Percentiles rank a stretch among this genome's conserved stretches.
Conservation (phyloP, 2,113 vertebrate species). For the Esox niger region DNA sequence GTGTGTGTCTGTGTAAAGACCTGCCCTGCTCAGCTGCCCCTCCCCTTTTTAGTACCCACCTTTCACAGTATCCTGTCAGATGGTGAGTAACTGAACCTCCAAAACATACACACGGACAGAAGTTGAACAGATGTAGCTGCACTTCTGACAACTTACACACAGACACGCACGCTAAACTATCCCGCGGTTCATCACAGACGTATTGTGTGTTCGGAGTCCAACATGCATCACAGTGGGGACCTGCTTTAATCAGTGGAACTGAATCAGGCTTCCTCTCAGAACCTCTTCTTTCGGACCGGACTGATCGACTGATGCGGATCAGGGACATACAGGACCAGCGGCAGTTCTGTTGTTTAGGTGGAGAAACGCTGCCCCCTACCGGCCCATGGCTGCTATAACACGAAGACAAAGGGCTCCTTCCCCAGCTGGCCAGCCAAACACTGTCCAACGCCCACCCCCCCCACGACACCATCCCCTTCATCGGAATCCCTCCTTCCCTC, state of each 20-base stretch:
- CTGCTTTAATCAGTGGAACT: neutral
- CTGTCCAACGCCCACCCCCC: neutral
- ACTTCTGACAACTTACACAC: too few relatives aligned
- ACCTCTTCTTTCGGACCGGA: neutral
- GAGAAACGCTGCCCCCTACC: constrained; percentile 60
- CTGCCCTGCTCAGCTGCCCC: neutral
- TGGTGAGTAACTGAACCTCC: constrained; percentile 32
- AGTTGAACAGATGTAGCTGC: too few relatives aligned
- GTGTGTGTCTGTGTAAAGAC: neutral
- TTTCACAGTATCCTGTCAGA: constrained; percentile 15
- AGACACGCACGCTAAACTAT: too few relatives aligned
- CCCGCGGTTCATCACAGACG: too few relatives aligned
- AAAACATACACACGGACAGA: constrained; percentile 4
- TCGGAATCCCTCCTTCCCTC: too few relatives aligned
- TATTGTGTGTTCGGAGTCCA: too few relatives aligned
- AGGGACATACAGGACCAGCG: neutral
- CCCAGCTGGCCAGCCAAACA: too few relatives aligned
- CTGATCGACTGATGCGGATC: too few relatives aligned
- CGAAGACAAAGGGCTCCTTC: neutral
- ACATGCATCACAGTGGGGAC: neutral
- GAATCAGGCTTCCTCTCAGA: neutral
- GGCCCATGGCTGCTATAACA: constrained; percentile 1
- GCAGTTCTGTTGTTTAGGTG: constrained; percentile 7
- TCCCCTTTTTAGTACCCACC: constrained; percentile 26
- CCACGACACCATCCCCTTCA: too few relatives aligned